Base-by-base conservation (phyloP, 2,113 vertebrate species). In the Nycticryphes semicollaris region DNA sequence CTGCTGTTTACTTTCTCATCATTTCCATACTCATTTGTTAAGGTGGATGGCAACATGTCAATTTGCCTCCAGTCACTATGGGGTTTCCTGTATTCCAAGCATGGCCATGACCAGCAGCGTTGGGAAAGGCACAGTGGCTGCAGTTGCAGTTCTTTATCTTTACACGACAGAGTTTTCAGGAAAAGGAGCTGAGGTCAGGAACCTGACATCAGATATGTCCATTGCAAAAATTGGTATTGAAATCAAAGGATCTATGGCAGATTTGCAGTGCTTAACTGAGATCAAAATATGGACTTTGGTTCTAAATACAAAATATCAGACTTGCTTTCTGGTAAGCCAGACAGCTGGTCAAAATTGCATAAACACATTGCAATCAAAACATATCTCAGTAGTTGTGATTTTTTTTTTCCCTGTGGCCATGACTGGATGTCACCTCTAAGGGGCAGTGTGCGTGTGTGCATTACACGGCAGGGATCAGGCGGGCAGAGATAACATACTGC, bases 401-500 rank as follows among this genome's bases (percentile, higher is more conserved):
- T 78, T 51, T 81, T 81, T 35, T 81, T 47, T 35, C 73, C 91
- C 66, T 2, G 45, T 69, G 59, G 95, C 96, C 87, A 96, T 98
- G 94, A 59, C 87, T 22, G 81, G 59, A 11, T 82, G 76, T 19
- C 68, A 90, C 95, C 98, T 94, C 97, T 97, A 96, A 98, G 97
- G 98, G 98, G 98, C 97, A 97, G 96, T 98, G 94, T 97, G 93
- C 50, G 85, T 72, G 95, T 97, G 97, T 23, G 76, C 56, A 57
- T 97, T 60, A 81, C 69, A 17, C 50, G 57, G 59, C 62, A 21
- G 47, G 48, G 41, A 74, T 43, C 93, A 47, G 47, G 5, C 41
- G 43, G 86, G 85, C 94, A 9, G 14, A 11, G 81, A 30, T 20
- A 75, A 4, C 25, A 3, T 5, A 3, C 68, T 48, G 77, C 81